Percentiles rank a stretch among this genome's conserved stretches.
phyloP scores from a whole-genome alignment of 2,113 vertebrate species.

The Pagrus major region DNA sequence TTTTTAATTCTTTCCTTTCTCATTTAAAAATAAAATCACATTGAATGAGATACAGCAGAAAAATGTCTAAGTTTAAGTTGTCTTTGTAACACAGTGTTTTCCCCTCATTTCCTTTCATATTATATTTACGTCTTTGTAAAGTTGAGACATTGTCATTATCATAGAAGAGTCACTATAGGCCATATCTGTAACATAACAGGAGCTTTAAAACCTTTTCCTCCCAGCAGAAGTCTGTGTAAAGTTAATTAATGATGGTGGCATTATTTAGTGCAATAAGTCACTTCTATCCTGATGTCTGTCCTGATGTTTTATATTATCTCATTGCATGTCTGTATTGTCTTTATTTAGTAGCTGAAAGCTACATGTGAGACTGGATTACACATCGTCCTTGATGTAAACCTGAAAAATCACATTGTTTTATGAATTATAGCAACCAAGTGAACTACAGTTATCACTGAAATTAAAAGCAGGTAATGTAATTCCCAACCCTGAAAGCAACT shows the following conservation, averaged over 20 bases:
- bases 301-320: conserved; percentile 50
- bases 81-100: not conserved
- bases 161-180: not conserved
- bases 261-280: conserved; percentile 47
- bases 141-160: conserved; percentile 8
- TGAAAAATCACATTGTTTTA: conserved; percentile 16
- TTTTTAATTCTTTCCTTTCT: conserved; percentile 17
- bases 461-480: conserved; percentile 13
- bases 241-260: conserved; percentile 37
- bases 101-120: not conserved
- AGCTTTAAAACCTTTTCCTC: conserved; percentile 17
- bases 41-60: conserved; percentile 6
- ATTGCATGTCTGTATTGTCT: conserved; percentile 57
- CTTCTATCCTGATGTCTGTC: conserved; percentile 14
- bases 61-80: not conserved
- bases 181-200: not conserved
- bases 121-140: not conserved
- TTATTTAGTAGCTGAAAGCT: conserved; percentile 33
- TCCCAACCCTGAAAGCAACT: conserved; percentile 21
- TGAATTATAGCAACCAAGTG: conserved; percentile 27
- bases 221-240: conserved; percentile 51
- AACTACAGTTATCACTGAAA: conserved; percentile 13
- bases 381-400: conserved; percentile 33
- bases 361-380: conserved; percentile 32
- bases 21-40: not conserved